Evolutionary conservation across 2,888 invertebrate species (phyloP).

Genomic region (Romanomermis culicivorax): DNA sequence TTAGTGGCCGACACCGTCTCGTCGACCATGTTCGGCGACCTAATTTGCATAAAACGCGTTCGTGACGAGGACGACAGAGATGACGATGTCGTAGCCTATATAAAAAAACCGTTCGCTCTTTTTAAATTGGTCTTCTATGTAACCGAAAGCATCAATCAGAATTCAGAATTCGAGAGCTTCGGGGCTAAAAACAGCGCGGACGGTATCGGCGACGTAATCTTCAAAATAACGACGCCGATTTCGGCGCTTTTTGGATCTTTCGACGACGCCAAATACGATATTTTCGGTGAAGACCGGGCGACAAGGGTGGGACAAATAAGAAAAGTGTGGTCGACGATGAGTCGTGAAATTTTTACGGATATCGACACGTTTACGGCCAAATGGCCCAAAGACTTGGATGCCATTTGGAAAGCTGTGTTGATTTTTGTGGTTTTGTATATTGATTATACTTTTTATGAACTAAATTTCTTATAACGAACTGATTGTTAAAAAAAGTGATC

Average conservation of each 20-base stretch:
- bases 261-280: neutral
- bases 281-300: neutral
- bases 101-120: neutral
- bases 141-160: too few relatives aligned
- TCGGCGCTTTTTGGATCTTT: neutral
- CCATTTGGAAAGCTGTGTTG: neutral
- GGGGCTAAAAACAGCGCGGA: too few relatives aligned
- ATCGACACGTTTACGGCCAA: neutral
- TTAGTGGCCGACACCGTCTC: neutral
- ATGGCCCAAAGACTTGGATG: neutral
- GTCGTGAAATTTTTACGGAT: neutral
- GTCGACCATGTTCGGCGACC: neutral
- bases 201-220: neutral
- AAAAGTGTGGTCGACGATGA: neutral
- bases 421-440: neutral
- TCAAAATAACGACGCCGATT: neutral
- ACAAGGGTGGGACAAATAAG: neutral
- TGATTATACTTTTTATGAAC: slow-evolving; percentile 4
- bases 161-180: too few relatives aligned
- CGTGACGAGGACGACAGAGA: neutral
- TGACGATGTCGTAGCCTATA: neutral
- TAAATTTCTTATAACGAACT: too few relatives aligned
- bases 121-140: neutral
- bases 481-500: too few relatives aligned
- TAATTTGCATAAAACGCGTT: neutral